phyloP scores from a whole-genome alignment of 1,140 invertebrate species.

The Meloidogyne floridensis region DNA sequence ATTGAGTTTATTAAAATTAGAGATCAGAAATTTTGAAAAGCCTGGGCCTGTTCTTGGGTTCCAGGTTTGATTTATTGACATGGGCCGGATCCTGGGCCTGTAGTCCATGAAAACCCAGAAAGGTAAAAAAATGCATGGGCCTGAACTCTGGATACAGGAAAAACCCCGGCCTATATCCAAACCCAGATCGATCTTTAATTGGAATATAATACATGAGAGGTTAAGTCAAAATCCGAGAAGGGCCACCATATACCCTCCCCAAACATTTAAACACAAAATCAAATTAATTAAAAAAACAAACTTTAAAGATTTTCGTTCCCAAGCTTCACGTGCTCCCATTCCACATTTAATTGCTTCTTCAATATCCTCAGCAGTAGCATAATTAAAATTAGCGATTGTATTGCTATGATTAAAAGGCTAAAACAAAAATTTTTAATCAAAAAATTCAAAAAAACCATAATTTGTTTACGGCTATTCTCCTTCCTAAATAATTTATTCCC shows the following conservation, averaged over 20 bases:
- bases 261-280: not conserved
- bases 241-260: too few species aligned
- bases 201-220: too few species aligned
- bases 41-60: too few species aligned
- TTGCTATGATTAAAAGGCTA: constrained; percentile 62
- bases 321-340: constrained; percentile 46
- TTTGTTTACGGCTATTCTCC: constrained; percentile 51
- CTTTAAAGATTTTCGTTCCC: constrained; percentile 59
- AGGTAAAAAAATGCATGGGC: too few species aligned
- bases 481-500: constrained; percentile 53
- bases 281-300: constrained; percentile 14
- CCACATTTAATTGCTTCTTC: constrained; percentile 19
- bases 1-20: not conserved
- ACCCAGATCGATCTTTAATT: too few species aligned
- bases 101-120: too few species aligned
- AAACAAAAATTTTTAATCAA: constrained; percentile 18
- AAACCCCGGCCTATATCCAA: too few species aligned
- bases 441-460: constrained; percentile 52
- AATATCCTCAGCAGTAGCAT: constrained; percentile 57
- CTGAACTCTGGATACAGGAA: too few species aligned
- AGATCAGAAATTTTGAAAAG: too few species aligned
- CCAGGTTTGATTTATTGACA: too few species aligned
- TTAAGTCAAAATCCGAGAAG: too few species aligned
- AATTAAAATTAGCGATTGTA: constrained; percentile 54
- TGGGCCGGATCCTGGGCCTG: too few species aligned